These are phyloP conservation scores for Tyto alba DNA, from an alignment of 2,113 vertebrate genomes.

Conservation along the genomic window DNA sequence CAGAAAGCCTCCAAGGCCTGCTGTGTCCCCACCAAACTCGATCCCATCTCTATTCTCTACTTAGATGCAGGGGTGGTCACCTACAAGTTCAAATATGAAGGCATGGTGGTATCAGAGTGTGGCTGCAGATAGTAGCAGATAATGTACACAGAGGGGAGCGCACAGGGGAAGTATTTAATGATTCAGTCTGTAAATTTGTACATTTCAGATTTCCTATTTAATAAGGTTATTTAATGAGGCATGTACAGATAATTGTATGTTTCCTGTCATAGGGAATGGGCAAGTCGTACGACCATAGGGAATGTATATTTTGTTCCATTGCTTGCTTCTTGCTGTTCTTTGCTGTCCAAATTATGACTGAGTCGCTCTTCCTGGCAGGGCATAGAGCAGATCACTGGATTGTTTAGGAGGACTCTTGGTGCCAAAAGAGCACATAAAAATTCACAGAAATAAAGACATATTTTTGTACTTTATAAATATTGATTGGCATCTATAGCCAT, in stretches of 20 bases:
- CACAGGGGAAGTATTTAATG: constrained; percentile 68
- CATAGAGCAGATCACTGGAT: not conserved
- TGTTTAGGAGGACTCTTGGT: not conserved
- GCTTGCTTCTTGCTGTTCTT: constrained; percentile 34
- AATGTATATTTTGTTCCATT: constrained; percentile 54
- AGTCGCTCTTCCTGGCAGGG: not conserved
- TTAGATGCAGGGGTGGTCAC: constrained; percentile 94
- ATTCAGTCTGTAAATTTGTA: constrained; percentile 79
- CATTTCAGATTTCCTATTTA: constrained; percentile 79
- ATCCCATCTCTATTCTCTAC: constrained; percentile 96
- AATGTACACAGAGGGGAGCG: not conserved
- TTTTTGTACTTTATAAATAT: not conserved
- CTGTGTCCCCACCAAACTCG: constrained; percentile 95
- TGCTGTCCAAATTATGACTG: not conserved
- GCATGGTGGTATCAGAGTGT: constrained; percentile 95
- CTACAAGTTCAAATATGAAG: constrained; percentile 97
- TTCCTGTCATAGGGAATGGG: constrained; percentile 36
- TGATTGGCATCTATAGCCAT: not conserved
- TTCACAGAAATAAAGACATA: not conserved
- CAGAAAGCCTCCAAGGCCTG: constrained; percentile 90
- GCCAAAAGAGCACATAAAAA: not conserved
- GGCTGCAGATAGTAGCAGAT: constrained; percentile 90
- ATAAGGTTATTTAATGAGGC: constrained; percentile 80
- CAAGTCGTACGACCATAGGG: not conserved
- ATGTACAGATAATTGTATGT: constrained; percentile 72